Base-by-base conservation (phyloP, 2,888 invertebrate species). In the Chrysotoxum bicinctum region DNA sequence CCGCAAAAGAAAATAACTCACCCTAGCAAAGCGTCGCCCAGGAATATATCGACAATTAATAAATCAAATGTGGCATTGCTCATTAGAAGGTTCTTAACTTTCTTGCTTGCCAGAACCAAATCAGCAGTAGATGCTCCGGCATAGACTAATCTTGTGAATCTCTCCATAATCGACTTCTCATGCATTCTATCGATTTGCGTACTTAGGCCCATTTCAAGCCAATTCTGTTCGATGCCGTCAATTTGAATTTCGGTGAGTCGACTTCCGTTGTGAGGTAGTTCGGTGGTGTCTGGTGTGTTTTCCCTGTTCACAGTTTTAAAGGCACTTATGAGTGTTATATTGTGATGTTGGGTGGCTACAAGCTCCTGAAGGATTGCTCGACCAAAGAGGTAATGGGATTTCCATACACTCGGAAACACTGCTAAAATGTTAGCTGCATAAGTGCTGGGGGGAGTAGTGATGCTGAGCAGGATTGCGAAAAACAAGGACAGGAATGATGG, bases 11-110 rank as follows among this genome's bases (percentile, higher is more conserved):
- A 1, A 30, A 14, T 37, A 2, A 75, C 88, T 87, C 78, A 91
- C 92, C 92, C 92, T 60, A 92, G 74, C 8, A 92, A 70, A 8
- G 93, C 93, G 87, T 94, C 94, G 87, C 92, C 92, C 23, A 93
- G 88, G 87, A 93, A 93, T 50, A 92, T 89, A 87, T 93, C 93
- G 2, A 93, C 90, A 8, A 92, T 88, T 2, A 92, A 87, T 60
- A 92, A 87, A 89, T 92, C 92, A 60, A 91, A 92, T 14, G 88
- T 88, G 21, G 89, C 88, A 9, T 89, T 89, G 16, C 90, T 90
- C 6, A 88, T 88, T 3, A 92, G 54, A 1, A 92, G 52, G 14
- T 89, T 88, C 1, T 88, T 88, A 14, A 92, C 88, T 45, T 89
- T 87, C 0, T 86, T 87, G 88, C 90, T 90, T n/a, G 89, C 88